These are phyloP conservation scores for Aldrovandia affinis DNA, from an alignment of 2,797 vertebrate genomes.

Conservation along the genomic window DNA sequence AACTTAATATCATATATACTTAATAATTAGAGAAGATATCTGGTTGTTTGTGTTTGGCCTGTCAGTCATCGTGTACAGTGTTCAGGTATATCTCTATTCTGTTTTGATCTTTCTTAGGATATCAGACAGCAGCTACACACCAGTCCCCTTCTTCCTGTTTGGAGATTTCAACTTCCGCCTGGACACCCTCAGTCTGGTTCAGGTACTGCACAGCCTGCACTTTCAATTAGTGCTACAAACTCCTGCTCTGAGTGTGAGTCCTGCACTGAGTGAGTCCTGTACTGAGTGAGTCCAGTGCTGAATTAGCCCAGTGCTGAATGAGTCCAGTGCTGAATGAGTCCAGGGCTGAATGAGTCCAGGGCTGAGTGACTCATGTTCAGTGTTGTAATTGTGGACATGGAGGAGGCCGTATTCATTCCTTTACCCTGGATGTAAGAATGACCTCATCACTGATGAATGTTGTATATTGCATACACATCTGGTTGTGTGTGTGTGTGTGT, in stretches of 20 bases:
- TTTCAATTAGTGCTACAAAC: background rate
- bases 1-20: no score
- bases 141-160: constrained; percentile 79
- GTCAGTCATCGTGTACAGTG: background rate
- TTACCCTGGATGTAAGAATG: background rate
- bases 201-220: constrained; percentile 59
- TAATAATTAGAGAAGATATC: no score
- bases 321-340: no score
- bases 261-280: no score
- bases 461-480: background rate
- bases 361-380: background rate
- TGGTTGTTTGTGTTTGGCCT: no score
- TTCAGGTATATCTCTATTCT: background rate
- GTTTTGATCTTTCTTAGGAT: constrained; percentile 51
- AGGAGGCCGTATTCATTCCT: background rate
- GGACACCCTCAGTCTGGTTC: constrained; percentile 73
- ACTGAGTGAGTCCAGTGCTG: no score
- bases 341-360: no score
- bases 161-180: constrained; percentile 85
- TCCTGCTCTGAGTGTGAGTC: background rate
- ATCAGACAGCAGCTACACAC: constrained; percentile 59
- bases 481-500: background rate
- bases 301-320: no score
- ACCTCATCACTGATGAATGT: background rate
- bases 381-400: background rate